A percentile compares a stretch with the other conserved stretches of the same genome.
Evolutionary conservation across 2,888 invertebrate genomes (phyloP).

Genomic region (Tanaodytes sp.): DNA sequence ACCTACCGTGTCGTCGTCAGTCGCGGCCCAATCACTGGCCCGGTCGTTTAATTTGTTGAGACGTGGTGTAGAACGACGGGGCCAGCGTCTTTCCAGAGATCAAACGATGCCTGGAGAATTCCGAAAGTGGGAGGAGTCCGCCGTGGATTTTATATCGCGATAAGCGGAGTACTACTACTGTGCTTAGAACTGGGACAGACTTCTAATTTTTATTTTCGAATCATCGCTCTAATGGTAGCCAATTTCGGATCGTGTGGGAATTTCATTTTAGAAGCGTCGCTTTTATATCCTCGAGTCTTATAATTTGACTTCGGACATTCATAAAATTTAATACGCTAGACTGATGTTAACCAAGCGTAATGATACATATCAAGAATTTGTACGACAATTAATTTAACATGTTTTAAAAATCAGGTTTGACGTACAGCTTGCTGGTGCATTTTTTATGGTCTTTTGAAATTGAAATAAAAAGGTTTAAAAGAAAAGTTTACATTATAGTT

Average conservation of each 20-base stretch:
- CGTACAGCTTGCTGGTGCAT: no score
- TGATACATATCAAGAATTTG: slow-evolving; percentile 4
- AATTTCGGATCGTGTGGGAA: slow-evolving; percentile 62
- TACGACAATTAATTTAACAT: slow-evolving; percentile 10
- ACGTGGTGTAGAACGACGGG: slow-evolving; percentile 56
- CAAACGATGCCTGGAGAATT: slow-evolving; percentile 62
- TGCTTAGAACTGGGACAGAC: slow-evolving; percentile 61
- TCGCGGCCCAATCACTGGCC: slow-evolving; percentile 53
- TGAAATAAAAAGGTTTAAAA: no score
- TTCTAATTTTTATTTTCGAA: slow-evolving; percentile 40
- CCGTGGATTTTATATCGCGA: slow-evolving; percentile 62
- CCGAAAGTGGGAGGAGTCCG: slow-evolving; percentile 63
- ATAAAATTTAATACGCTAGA: slow-evolving; percentile 22
- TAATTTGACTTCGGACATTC: slow-evolving; percentile 5
- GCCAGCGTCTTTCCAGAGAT: slow-evolving; percentile 57
- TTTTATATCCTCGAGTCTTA: not conserved
- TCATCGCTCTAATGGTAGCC: slow-evolving; percentile 68
- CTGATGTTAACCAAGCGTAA: slow-evolving; percentile 1
- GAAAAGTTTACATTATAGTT: no score
- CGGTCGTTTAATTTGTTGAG: slow-evolving; percentile 61
- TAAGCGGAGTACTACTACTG: slow-evolving; percentile 64
- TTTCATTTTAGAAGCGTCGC: slow-evolving; percentile 61
- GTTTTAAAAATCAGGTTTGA: not conserved
- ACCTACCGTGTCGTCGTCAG: slow-evolving; percentile 56
- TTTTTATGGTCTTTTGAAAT: no score